Evolutionary conservation across 2,113 vertebrate genomes (phyloP).

Genomic region (Channa maculata): DNA sequence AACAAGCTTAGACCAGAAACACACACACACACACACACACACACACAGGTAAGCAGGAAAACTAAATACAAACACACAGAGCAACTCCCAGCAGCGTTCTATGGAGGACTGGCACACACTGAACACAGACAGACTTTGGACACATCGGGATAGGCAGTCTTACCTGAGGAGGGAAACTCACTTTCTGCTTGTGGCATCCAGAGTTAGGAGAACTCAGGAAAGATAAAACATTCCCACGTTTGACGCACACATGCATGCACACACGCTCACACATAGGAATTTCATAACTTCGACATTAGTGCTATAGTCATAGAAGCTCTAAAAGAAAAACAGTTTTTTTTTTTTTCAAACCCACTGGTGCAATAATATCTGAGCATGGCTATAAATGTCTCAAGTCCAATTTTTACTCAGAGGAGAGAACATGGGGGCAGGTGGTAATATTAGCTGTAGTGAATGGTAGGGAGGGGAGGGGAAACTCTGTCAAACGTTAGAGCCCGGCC

Average conservation of each 20-base stretch:
- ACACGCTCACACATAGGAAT: conserved; percentile 55
- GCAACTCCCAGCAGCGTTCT: not conserved
- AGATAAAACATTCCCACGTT: conserved; percentile 75
- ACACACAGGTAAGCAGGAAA: conserved; percentile 39
- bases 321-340: too few species aligned
- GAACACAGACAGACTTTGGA: not conserved
- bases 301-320: not conserved
- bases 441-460: conserved; percentile 36
- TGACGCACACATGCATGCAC: conserved; percentile 35
- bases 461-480: conserved; percentile 30
- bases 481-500: conserved; percentile 25
- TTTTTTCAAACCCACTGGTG: too few species aligned
- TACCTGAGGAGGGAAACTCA: conserved; percentile 51
- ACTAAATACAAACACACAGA: conserved; percentile 28
- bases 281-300: conserved; percentile 64
- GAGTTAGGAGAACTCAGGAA: conserved; percentile 72
- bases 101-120: conserved; percentile 24
- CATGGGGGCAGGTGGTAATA: conserved; percentile 29
- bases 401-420: conserved; percentile 50
- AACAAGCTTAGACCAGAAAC: conserved; percentile 68
- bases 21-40: conserved; percentile 34
- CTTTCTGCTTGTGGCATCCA: conserved; percentile 60
- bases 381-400: conserved; percentile 65
- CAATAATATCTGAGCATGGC: conserved; percentile 31
- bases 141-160: too few species aligned